Percentiles rank a stretch among this genome's conserved stretches.
These are phyloP conservation scores for Teinopalpus imperialis DNA, from an alignment of 2,888 invertebrate genomes.

Conservation along the genomic window DNA sequence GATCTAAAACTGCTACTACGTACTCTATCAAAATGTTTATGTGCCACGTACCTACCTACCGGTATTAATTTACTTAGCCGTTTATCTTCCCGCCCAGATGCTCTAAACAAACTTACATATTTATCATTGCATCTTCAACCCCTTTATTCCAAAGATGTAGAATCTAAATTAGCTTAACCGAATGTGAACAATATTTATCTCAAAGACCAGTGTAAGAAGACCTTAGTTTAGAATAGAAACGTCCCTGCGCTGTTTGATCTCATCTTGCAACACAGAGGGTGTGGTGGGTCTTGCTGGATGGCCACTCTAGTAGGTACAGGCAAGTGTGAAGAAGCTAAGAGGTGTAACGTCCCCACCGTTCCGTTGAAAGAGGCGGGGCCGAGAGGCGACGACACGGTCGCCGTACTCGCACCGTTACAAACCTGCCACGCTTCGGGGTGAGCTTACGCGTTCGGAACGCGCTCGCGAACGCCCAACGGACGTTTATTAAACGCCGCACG, in stretches of 20 bases:
- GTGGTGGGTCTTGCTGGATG: slow-evolving; percentile 46
- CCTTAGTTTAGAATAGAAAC: slow-evolving; percentile 34
- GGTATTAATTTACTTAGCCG: slow-evolving; percentile 60
- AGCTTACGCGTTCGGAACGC: slow-evolving; percentile 57
- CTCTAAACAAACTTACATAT: slow-evolving; percentile 44
- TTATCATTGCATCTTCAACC: slow-evolving; percentile 19
- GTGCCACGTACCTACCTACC: slow-evolving; percentile 51
- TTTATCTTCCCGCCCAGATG: slow-evolving; percentile 66
- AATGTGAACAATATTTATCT: slow-evolving; percentile 40
- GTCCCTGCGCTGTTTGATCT: slow-evolving; percentile 11
- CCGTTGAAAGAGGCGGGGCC: slow-evolving; percentile 67
- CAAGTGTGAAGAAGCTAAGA: slow-evolving; percentile 78
- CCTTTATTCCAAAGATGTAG: slow-evolving; percentile 32
- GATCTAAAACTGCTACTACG: slow-evolving; percentile 18
- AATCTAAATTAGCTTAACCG: slow-evolving; percentile 35
- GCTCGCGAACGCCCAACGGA: slow-evolving; percentile 25
- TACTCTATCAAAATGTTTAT: slow-evolving; percentile 40
- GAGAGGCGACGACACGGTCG: slow-evolving; percentile 45
- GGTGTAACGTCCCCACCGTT: slow-evolving; percentile 69
- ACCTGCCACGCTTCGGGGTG: slow-evolving; percentile 62
- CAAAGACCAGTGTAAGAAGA: slow-evolving; percentile 43
- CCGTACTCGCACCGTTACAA: slow-evolving; percentile 61
- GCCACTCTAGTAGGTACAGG: slow-evolving; percentile 70
- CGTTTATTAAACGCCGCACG: slow-evolving; percentile 39
- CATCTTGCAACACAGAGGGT: slow-evolving; percentile 35